Evolutionary conservation across 30 jellyfish, hydroid and myxozoan genomes (phyloP).

Genomic region (Mastigias papua): DNA sequence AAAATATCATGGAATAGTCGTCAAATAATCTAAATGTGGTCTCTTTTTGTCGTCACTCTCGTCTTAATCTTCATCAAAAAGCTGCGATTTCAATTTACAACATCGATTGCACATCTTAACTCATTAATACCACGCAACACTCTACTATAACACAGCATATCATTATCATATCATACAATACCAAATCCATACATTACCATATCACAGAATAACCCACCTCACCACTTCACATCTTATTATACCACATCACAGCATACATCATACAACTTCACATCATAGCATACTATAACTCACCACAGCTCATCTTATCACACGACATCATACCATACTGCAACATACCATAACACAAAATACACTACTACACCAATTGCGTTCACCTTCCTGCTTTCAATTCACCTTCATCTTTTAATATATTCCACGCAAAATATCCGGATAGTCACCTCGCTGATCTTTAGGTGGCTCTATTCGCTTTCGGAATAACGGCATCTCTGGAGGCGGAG

Average conservation of each 20-base stretch:
- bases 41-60: no score
- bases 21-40: no score
- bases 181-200: not conserved
- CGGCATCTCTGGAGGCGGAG: constrained; percentile 99
- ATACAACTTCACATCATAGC: no score
- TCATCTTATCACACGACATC: not conserved
- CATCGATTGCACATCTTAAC: no score
- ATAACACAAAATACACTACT: not conserved
- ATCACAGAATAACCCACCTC: not conserved
- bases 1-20: no score
- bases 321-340: not conserved
- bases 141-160: not conserved
- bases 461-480: constrained; percentile 82
- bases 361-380: not conserved
- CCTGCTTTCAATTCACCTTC: not conserved
- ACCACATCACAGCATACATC: not conserved
- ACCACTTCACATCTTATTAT: not conserved
- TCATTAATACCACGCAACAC: no score
- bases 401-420: no score
- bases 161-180: not conserved
- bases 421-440: no score
- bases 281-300: not conserved
- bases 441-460: constrained; percentile 72
- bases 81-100: no score
- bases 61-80: no score